Evolutionary conservation across 2,113 vertebrate genomes (phyloP).

Genomic region (Ellobius talpinus): DNA sequence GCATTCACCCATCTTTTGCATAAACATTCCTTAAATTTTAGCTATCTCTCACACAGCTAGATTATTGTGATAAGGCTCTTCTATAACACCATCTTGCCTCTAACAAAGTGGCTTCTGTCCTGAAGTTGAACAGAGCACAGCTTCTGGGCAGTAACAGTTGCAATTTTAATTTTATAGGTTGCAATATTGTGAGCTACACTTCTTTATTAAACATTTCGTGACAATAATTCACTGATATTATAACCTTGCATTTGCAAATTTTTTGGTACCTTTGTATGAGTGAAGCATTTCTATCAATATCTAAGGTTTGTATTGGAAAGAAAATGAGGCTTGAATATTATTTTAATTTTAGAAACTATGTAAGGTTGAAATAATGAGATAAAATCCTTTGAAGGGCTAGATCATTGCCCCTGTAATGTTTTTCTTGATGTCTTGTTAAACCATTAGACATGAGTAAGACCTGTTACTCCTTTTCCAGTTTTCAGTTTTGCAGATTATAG

Average conservation of each 20-base stretch:
- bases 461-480: not conserved
- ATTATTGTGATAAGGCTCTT: not conserved
- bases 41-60: not conserved
- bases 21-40: not conserved
- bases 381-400: not conserved
- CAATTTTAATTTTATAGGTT: not conserved
- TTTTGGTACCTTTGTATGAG: not conserved
- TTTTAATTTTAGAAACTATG: not conserved
- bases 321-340: not conserved
- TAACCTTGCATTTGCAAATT: not conserved
- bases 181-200: not conserved
- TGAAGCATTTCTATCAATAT: not conserved
- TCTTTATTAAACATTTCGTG: not conserved
- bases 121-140: not conserved
- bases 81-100: not conserved
- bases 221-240: not conserved
- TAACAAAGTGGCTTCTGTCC: not conserved
- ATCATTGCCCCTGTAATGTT: not conserved
- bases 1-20: not conserved
- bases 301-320: not conserved
- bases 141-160: not conserved
- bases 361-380: not conserved
- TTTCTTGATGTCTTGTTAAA: not conserved
- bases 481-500: not conserved
- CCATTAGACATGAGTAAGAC: not conserved